Percentiles rank a stretch among this genome's conserved stretches.
These are phyloP conservation scores for Drosophila sp. DNA, from an alignment of 1,140 invertebrate genomes.

Conservation along the genomic window DNA sequence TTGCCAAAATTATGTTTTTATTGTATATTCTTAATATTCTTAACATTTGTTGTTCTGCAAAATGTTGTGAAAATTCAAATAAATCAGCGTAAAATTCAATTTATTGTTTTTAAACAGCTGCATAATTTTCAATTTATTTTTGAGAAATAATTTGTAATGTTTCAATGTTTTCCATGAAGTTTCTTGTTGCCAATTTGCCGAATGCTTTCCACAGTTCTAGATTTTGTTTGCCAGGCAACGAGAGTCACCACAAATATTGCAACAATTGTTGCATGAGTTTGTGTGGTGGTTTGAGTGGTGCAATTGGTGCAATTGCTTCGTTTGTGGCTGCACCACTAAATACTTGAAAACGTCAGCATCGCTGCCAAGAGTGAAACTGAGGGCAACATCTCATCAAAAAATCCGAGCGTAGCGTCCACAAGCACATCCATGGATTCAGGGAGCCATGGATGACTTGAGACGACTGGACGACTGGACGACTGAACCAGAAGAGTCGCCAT, in stretches of 20 bases:
- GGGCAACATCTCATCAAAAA: constrained; percentile 18
- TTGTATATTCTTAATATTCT: no score
- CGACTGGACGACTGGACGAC: no score
- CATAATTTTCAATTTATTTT: no score
- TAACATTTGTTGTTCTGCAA: no score
- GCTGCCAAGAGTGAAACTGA: constrained; percentile 18
- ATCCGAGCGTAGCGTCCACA: background rate
- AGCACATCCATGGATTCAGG: constrained; percentile 2
- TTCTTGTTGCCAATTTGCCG: no score
- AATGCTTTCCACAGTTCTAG: constrained; percentile 6
- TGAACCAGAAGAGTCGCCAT: constrained; percentile 28
- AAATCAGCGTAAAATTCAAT: no score
- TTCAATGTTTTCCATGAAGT: no score
- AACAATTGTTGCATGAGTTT: constrained; percentile 34
- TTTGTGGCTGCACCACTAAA: constrained; percentile 33
- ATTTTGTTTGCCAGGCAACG: constrained; percentile 14
- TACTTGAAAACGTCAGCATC: constrained; percentile 50
- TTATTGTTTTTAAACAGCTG: no score
- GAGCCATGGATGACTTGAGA: no score
- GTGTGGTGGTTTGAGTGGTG: constrained; percentile 14
- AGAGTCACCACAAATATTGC: constrained; percentile 60
- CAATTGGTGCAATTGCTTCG: constrained; percentile 18
- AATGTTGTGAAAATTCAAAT: no score
- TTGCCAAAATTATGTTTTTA: no score
- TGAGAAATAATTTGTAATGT: no score